Base-by-base conservation (phyloP, 2,797 vertebrate species). In the Picus viridis region DNA sequence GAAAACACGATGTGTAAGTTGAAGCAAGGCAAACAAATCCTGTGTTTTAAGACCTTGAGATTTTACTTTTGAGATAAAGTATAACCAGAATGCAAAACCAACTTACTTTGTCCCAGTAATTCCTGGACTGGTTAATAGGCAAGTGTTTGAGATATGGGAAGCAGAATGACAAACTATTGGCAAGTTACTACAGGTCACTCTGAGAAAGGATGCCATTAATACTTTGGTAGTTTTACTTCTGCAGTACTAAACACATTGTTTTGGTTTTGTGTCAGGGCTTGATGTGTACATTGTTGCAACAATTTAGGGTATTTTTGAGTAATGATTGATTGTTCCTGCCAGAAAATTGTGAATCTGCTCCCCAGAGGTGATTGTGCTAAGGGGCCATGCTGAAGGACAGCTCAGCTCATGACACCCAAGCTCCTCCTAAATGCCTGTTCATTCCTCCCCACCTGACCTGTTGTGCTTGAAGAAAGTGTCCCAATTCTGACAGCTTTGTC, bases 1-100 rank as follows among this genome's bases (percentile, higher is more conserved):
- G 64, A 51, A 84, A 87, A 81, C 34, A 83, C 27, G 82, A 19
- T 65, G 53, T 79, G 22, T 82, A 83, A 83, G 89, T 93, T 95
- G 78, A 74, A 84, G 32, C 36, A 70, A 87, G 84, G 75, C 54
- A 65, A 65, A 77, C 27, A 75, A 86, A 49, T 65, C 53, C 36
- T 82, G 12, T 61, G 24, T 39, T 75, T 85, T 84, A 62, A 61
- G 73, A 68, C 54, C 15, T 68, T 71, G 83, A 86, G 32, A 57
- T 86, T 72, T 90, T 69, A 89, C 79, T 95, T 83, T 51, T 49
- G 41, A 90, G 62, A 62, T 65, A 16, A 61, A 62, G 16, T 59
- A 32, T 47, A 80, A 54, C 53, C 29, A 47, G 54, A 77, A 15
- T 84, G 22, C 64, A 75, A 84, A 86, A 41, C 45, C 30, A 71